Conservation (phyloP, 2,888 invertebrate species). For the Drosophila picticornis region DNA sequence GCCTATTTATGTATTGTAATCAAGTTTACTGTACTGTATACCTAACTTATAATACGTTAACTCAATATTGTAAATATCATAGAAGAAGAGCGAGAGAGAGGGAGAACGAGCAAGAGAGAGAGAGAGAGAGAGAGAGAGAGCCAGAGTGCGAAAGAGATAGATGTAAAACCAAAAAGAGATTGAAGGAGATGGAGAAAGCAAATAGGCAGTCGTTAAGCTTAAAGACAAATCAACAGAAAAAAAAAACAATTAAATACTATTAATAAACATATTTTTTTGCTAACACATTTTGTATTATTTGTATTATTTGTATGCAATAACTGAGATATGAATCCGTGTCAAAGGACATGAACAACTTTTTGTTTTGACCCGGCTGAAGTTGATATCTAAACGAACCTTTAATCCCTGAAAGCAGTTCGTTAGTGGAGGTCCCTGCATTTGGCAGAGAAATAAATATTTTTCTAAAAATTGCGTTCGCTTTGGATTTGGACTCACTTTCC, state of each 20-base stretch:
- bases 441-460: background rate
- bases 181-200: background rate
- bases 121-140: background rate
- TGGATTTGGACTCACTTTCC: background rate
- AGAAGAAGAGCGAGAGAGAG: constrained; percentile 9
- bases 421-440: background rate
- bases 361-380: background rate
- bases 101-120: background rate
- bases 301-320: constrained; percentile 11
- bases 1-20: constrained; percentile 48
- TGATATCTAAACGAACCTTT: background rate
- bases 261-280: constrained; percentile 56
- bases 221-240: constrained; percentile 57
- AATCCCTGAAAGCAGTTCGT: background rate
- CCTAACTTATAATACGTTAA: constrained; percentile 46
- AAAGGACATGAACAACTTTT: background rate
- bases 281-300: constrained; percentile 32
- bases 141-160: background rate
- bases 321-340: background rate
- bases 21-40: constrained; percentile 48
- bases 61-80: constrained; percentile 63
- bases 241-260: constrained; percentile 48
- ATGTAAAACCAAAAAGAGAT: background rate
- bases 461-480: background rate
- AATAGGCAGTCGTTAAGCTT: constrained; percentile 50